Evolutionary conservation across 2,888 invertebrate genomes (phyloP).

Genomic region (Catonia carolina): DNA sequence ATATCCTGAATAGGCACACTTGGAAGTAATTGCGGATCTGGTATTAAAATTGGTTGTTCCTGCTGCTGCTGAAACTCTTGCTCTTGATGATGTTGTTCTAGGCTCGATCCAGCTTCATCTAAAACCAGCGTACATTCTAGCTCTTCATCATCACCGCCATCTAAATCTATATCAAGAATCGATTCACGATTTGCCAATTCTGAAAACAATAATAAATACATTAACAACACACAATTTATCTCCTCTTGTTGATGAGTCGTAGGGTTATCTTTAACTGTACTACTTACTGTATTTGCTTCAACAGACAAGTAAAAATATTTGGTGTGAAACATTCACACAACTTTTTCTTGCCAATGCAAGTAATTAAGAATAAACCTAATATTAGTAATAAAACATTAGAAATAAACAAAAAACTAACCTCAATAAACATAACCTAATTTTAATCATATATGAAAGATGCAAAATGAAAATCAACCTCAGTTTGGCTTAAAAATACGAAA

Average conservation of each 20-base stretch:
- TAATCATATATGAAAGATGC: too few relatives aligned
- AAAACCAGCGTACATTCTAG: background rate
- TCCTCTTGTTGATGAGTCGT: background rate
- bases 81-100: background rate
- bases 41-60: background rate
- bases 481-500: too few relatives aligned
- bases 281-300: background rate
- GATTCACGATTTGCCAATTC: slow-evolving; percentile 20
- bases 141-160: background rate
- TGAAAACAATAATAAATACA: slow-evolving; percentile 1
- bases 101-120: background rate
- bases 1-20: background rate
- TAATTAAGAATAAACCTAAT: too few relatives aligned
- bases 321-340: too few relatives aligned
- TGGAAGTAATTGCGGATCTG: too few relatives aligned
- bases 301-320: background rate
- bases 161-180: slow-evolving; percentile 12
- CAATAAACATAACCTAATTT: too few relatives aligned
- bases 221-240: background rate
- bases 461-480: too few relatives aligned
- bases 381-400: too few relatives aligned
- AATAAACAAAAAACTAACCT: too few relatives aligned
- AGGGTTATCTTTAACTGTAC: background rate
- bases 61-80: background rate
- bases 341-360: too few relatives aligned